phyloP scores from a whole-genome alignment of 2,888 invertebrate species.

The Archips xylosteana region DNA sequence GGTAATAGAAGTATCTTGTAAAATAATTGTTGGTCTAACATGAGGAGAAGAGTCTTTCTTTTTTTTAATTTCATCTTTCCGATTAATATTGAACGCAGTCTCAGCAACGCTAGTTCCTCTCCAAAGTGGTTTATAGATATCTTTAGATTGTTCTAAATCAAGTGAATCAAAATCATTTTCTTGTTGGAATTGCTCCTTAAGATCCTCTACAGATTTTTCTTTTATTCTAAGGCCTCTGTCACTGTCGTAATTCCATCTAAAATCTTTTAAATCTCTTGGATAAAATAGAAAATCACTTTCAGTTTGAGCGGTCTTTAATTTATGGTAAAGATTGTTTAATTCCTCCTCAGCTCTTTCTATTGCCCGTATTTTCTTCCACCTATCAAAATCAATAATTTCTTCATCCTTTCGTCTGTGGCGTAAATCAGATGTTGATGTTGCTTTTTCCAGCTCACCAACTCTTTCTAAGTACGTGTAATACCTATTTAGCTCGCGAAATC shows the following conservation, averaged over 20 bases:
- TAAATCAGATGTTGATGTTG: constrained; percentile 89
- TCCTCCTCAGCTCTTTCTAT: constrained; percentile 94
- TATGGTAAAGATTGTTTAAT: constrained; percentile 90
- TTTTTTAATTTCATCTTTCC: constrained; percentile 82
- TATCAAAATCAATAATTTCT: constrained; percentile 94
- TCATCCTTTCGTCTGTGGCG: constrained; percentile 90
- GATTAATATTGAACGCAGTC: constrained; percentile 90
- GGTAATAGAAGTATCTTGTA: constrained; percentile 74
- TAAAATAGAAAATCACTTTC: constrained; percentile 94
- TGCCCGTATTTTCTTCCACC: constrained; percentile 92
- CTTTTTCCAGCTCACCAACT: constrained; percentile 92
- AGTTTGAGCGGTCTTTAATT: constrained; percentile 91
- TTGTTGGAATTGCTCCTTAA: constrained; percentile 91
- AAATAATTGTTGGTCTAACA: constrained; percentile 61
- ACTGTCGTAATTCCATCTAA: constrained; percentile 90
- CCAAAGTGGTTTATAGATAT: constrained; percentile 93
- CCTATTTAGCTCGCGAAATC: constrained; percentile 93
- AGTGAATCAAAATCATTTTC: constrained; percentile 82
- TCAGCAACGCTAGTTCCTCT: constrained; percentile 93
- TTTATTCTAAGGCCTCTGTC: constrained; percentile 92
- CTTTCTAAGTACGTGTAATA: constrained; percentile 95
- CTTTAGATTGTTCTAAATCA: constrained; percentile 83
- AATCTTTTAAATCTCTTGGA: constrained; percentile 89
- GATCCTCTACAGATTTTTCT: constrained; percentile 95
- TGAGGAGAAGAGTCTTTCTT: constrained; percentile 55